Percentiles rank a stretch among this genome's conserved stretches.
These are phyloP conservation scores for Prunella himalayana DNA, from an alignment of 2,113 vertebrate species.

Conservation along the genomic window DNA sequence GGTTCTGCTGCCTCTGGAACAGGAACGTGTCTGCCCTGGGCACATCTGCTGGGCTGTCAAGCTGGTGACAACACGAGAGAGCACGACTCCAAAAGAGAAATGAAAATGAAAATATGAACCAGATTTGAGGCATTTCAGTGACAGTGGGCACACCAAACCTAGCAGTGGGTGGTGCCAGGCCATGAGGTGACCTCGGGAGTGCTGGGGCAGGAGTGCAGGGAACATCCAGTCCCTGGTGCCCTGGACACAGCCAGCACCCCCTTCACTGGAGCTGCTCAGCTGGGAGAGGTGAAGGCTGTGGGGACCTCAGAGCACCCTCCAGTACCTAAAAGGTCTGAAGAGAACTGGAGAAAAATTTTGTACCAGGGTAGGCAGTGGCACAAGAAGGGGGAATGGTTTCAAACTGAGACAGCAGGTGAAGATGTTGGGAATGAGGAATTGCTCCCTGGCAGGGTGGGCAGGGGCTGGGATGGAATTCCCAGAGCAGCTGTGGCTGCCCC, in stretches of 20 bases:
- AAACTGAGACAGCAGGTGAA: background rate
- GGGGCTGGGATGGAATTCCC: background rate
- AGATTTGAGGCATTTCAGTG: background rate
- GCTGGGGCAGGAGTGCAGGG: background rate
- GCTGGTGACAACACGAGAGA: background rate
- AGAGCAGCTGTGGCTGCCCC: background rate
- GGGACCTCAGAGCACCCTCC: background rate
- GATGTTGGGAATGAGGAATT: background rate
- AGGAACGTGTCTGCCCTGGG: fast-evolving
- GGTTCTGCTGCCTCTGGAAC: background rate
- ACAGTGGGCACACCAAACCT: background rate
- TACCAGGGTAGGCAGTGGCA: background rate
- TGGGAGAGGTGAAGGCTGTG: background rate
- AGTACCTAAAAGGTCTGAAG: background rate
- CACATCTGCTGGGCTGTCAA: background rate
- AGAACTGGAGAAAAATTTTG: background rate
- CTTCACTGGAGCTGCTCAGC: background rate
- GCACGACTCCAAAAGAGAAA: background rate
- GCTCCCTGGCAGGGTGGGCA: background rate
- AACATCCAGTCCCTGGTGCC: background rate
- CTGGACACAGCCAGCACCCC: no score
- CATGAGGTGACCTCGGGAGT: fast-evolving
- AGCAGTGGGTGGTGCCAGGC: background rate
- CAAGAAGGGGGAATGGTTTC: background rate
- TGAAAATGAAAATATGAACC: background rate